A percentile compares a stretch with the other conserved stretches of the same genome.
These are phyloP conservation scores for Lasioglossum pauxillum DNA, from an alignment of 2,888 invertebrate genomes.

Conservation along the genomic window DNA sequence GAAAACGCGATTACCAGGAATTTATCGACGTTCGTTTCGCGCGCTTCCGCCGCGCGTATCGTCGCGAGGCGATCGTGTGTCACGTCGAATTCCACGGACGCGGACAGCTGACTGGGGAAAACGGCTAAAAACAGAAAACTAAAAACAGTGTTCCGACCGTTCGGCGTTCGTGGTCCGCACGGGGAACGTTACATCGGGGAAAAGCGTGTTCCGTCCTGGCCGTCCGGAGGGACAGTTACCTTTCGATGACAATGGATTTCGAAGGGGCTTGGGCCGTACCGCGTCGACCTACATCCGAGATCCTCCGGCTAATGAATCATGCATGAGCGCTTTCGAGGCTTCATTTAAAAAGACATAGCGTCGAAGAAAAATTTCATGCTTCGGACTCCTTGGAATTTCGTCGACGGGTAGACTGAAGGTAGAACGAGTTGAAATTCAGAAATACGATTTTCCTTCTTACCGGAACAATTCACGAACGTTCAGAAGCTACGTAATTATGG, in stretches of 20 bases:
- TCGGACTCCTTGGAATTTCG: not conserved
- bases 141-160: not conserved
- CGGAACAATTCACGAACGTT: not conserved
- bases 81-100: slow-evolving; percentile 42
- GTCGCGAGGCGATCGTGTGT: slow-evolving; percentile 37
- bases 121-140: not conserved
- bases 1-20: slow-evolving; percentile 63
- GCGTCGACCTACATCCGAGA: slow-evolving; percentile 26
- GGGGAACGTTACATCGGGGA: not conserved
- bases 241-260: slow-evolving; percentile 49
- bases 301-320: slow-evolving; percentile 32
- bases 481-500: not conserved
- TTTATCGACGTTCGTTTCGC: slow-evolving; percentile 59
- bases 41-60: slow-evolving; percentile 28
- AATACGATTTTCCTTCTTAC: not conserved
- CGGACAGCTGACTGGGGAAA: slow-evolving; percentile 23
- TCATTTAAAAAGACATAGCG: not conserved
- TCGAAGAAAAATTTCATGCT: not conserved
- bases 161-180: not conserved
- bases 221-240: slow-evolving; percentile 39
- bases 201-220: not conserved
- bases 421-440: not conserved
- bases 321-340: slow-evolving; percentile 27
- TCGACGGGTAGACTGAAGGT: too few species aligned
- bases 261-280: slow-evolving; percentile 9